Evolutionary conservation across 2,797 vertebrate genomes (phyloP).

Genomic region (Oreochromis mossambicus): DNA sequence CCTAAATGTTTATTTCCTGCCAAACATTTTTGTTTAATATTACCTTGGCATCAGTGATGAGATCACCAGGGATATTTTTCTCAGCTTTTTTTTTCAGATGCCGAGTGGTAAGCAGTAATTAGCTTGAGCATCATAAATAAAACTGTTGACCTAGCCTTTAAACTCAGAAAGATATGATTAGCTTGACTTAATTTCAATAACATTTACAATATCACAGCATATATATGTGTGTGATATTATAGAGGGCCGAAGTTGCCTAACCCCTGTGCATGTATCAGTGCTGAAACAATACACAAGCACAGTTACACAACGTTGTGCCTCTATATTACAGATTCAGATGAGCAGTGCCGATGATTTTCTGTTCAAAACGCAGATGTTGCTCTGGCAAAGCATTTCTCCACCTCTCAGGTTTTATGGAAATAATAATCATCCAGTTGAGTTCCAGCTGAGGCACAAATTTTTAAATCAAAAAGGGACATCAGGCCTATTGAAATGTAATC

Average conservation of each 20-base stretch:
- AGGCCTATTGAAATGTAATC: slow-evolving; percentile 29
- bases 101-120: not conserved
- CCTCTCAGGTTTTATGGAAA: slow-evolving; percentile 64
- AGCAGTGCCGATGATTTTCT: slow-evolving; percentile 37
- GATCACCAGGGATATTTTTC: not conserved
- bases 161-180: not conserved
- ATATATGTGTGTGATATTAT: not conserved
- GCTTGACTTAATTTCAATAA: not conserved
- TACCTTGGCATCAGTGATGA: not conserved
- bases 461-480: slow-evolving; percentile 31
- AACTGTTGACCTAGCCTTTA: not conserved
- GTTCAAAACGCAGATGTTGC: slow-evolving; percentile 60
- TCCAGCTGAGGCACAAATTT: slow-evolving; percentile 50
- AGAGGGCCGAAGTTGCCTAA: not conserved
- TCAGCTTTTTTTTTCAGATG: not conserved
- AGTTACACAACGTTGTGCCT: slow-evolving; percentile 46
- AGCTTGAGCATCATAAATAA: not conserved
- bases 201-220: not conserved
- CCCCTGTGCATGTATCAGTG: slow-evolving; percentile 13
- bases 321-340: slow-evolving; percentile 34
- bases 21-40: not conserved
- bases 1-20: not conserved
- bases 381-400: slow-evolving; percentile 55
- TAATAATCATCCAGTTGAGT: slow-evolving; percentile 57
- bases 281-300: slow-evolving; percentile 20